Evolutionary conservation across 2,888 invertebrate species (phyloP), one percentile per base, ranked within the genome.

Genomic region (Heliconius sara): DNA sequence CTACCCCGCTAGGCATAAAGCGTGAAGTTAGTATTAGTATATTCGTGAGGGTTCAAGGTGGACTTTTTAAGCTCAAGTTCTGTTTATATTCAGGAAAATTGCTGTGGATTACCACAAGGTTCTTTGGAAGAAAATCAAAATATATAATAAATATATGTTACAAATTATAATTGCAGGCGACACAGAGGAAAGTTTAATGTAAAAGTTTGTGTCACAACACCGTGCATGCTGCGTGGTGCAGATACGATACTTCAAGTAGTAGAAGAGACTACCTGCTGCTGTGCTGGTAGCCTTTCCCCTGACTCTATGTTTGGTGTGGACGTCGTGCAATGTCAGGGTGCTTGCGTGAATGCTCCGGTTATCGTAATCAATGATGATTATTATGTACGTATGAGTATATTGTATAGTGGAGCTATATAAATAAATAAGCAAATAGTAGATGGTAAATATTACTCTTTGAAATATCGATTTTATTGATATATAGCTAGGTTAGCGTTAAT

Each of bases 291-390:
- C 9, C 72, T 93, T 0, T 94, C 94, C 0, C 6, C 75, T 0
- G 93, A 95, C 70, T 86, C 88, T 7, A 81, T 93, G 86, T 95
- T 95, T 80, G 93, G 91, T 16, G 93, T 95, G 0, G 94, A 94
- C 79, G 86, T 83, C 0, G 93, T 95, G 2, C 88, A 94, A 83
- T 95, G 95, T 66, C 89, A 89, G 60, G 95, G 95, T 2, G 95
- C 95, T 0, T 95, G 95, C 76, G 94, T 86, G 25, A 94, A 95
- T 60, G 94, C 95, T 1, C 95, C 95, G 0, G 83, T 95, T 10
- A 25, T 95, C 4, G 91, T 88, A 9, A 85, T 95, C 9, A 89
- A 95, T 75, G 95, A 95, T 84, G 95, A 95, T 85, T 94, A 92
- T 83, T 95, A 90, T 82, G 95, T 94, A 78, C 88, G 93, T 83